Evolutionary conservation across 2,888 invertebrate genomes (phyloP).

Genomic region (Seira musarum): DNA sequence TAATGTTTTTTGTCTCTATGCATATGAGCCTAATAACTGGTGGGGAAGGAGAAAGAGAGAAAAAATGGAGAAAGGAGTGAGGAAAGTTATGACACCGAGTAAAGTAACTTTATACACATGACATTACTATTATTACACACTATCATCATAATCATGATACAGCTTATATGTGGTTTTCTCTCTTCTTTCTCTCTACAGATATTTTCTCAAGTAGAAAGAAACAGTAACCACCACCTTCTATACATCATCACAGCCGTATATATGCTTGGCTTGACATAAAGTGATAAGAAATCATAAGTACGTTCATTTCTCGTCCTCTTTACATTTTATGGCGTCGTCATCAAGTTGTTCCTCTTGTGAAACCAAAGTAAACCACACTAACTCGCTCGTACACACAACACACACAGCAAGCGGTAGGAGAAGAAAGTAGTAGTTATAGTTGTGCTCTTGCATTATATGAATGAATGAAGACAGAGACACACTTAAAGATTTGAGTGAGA

Average conservation of each 20-base stretch:
- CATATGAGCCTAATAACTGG: neutral
- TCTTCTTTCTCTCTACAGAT: neutral
- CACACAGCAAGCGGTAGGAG: constrained; percentile 6
- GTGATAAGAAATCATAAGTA: constrained; percentile 67
- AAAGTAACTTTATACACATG: neutral
- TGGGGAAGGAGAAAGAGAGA: neutral
- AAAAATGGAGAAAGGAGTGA: constrained; percentile 22
- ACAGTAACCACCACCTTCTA: neutral
- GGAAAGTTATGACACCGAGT: constrained; percentile 30
- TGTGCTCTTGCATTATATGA: too few relatives aligned
- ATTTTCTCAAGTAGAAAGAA: too few relatives aligned
- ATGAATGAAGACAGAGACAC: neutral
- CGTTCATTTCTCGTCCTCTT: constrained; percentile 61
- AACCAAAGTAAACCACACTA: neutral
- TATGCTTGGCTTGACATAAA: constrained; percentile 62
- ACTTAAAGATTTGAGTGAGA: neutral
- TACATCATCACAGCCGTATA: constrained; percentile 11
- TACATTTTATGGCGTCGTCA: constrained; percentile 66
- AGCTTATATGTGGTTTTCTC: constrained; percentile 13
- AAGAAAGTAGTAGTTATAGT: constrained; percentile 18
- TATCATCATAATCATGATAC: constrained; percentile 18
- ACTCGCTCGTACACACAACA: too few relatives aligned
- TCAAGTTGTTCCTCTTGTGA: constrained; percentile 34
- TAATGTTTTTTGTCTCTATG: constrained; percentile 21
- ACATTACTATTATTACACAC: neutral